phyloP scores from a whole-genome alignment of 2,888 invertebrate genomes.

The Morpho deidamia region DNA sequence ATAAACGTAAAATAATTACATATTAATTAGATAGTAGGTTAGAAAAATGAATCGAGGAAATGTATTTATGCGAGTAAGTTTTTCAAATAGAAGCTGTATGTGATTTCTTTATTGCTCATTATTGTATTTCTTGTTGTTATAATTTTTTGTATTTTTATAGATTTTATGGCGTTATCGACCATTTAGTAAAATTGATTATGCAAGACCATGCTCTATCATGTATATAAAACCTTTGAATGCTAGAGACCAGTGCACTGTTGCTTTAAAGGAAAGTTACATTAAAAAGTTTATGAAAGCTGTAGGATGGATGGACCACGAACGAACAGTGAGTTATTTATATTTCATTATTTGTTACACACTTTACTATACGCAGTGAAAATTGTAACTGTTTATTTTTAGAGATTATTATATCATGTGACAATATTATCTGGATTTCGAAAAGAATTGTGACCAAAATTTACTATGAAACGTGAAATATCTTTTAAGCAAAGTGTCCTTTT shows the following conservation, averaged over 20 bases:
- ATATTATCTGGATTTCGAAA: too few relatives aligned
- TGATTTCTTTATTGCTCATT: neutral
- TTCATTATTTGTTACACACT: neutral
- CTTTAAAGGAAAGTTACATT: constrained; percentile 68
- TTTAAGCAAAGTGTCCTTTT: too few relatives aligned
- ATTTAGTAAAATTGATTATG: constrained; percentile 33
- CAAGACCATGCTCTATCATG: constrained; percentile 32
- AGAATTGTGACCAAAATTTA: too few relatives aligned
- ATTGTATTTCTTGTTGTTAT: neutral
- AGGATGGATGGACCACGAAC: constrained; percentile 76
- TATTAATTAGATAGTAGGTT: neutral
- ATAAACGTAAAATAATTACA: too few relatives aligned
- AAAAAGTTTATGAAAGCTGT: constrained; percentile 80
- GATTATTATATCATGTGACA: neutral
- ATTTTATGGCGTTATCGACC: constrained; percentile 22
- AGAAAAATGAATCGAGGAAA: constrained; percentile 17
- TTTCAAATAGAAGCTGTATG: neutral
- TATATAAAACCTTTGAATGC: constrained; percentile 18
- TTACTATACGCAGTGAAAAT: neutral
- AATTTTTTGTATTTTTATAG: constrained; percentile 6
- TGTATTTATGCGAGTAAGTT: constrained; percentile 15
- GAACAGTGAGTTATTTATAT: constrained; percentile 59
- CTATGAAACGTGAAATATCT: too few relatives aligned
- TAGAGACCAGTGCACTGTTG: constrained; percentile 47
- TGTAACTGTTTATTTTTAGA: neutral